Evolutionary conservation across 2,113 vertebrate genomes (phyloP), one percentile per base, ranked within the genome.

Genomic region (Nettapus auritus): DNA sequence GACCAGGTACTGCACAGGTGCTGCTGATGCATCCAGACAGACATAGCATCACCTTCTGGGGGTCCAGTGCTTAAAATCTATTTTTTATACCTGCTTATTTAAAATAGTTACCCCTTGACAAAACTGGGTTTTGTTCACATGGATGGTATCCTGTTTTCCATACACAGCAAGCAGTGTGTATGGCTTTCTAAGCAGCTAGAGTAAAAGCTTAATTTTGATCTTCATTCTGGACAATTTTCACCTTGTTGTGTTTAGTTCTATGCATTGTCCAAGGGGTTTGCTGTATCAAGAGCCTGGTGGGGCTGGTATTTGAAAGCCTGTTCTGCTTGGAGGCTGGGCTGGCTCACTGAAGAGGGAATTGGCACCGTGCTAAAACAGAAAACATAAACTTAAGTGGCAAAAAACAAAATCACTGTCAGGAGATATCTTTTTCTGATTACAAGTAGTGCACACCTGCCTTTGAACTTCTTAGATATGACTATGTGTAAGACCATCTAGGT

Each of bases 251-350:
- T 28, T 86, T 33, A 69, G 11, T 25, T 62, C 36, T 66, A 21
- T 4, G 0, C 8, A 13, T 4, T 66, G n/a, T n/a, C 55, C 25
- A 19, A 57, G 50, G 21, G 13, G 11, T 40, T 56, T 71, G 62
- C 33, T 60, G 22, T 19, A 42, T 12, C 5, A 2, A 82, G 5
- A 11, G 5, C 7, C 7, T 1, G 0, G 5, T 12, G 23, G 15
- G 20, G 11, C 44, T 80, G 48, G 50, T 13, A 63, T 34, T 9
- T 1, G 2, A 40, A 52, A 89, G 18, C 3, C 34, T 52, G 59
- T 71, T 67, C 56, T 66, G 6, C 6, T 44, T 63, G 48, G 25
- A 71, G 46, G 3, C 4, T 89, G 38, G 18, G 15, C 50, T 88
- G 59, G 36, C 23, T 84, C 25, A 11, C 29, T 53, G 0, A 0